These are phyloP conservation scores for Cremastinae sp. DNA, from an alignment of 2,888 invertebrate species.

Conservation along the genomic window DNA sequence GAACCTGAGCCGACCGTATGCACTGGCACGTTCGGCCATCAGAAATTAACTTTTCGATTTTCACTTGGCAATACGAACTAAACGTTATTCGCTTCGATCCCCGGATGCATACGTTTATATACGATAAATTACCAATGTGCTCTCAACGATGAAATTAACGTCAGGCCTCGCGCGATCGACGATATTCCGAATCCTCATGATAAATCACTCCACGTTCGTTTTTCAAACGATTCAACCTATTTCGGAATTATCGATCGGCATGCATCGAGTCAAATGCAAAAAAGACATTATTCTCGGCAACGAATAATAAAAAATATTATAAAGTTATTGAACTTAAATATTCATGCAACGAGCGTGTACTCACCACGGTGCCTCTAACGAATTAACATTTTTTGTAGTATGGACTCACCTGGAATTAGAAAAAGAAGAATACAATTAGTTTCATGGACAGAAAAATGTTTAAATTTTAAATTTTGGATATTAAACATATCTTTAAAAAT, in stretches of 20 bases:
- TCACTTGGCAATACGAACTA: constrained; percentile 36
- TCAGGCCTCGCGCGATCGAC: not conserved
- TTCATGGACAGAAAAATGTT: constrained; percentile 14
- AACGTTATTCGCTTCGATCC: constrained; percentile 12
- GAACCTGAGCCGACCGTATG: constrained; percentile 29
- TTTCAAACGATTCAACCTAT: not conserved
- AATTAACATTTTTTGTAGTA: constrained; percentile 33
- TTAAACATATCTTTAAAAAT: no score
- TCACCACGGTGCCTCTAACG: constrained; percentile 40
- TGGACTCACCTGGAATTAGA: constrained; percentile 60
- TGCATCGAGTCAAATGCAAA: no score
- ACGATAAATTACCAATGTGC: constrained; percentile 21
- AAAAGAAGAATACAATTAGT: constrained; percentile 29
- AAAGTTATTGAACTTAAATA: not conserved
- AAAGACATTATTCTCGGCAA: no score
- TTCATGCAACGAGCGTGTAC: constrained; percentile 33
- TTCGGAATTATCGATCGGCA: not conserved
- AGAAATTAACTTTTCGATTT: constrained; percentile 53
- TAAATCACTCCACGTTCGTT: not conserved
- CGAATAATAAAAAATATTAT: not conserved
- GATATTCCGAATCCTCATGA: not conserved
- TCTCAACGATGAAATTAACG: constrained; percentile 22
- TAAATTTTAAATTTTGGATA: no score
- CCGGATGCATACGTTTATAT: constrained; percentile 6
- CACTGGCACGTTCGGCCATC: constrained; percentile 40